Conservation (phyloP, 2,888 invertebrate genomes). For the Calliopum simillimum region DNA sequence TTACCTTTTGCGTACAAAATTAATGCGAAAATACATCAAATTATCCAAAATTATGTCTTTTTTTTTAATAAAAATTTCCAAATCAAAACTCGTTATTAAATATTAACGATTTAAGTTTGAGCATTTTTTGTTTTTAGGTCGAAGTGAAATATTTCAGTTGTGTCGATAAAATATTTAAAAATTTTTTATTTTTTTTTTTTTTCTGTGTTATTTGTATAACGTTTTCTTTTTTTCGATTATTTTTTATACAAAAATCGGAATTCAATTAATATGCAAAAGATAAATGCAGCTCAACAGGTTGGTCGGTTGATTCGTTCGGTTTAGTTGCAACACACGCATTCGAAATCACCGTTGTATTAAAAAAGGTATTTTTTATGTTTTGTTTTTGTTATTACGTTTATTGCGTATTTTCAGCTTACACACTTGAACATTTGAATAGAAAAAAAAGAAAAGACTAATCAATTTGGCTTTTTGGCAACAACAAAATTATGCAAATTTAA, state of each 20-base stretch:
- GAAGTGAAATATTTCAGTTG: background rate
- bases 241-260: background rate
- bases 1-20: too few species aligned
- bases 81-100: too few species aligned
- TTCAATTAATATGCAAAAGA: constrained; percentile 2
- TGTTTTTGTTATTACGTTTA: background rate
- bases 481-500: too few species aligned
- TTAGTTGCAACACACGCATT: background rate
- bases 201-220: background rate
- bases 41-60: too few species aligned
- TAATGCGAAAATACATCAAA: too few species aligned
- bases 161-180: constrained; percentile 1
- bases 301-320: too few species aligned
- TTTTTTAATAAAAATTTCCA: too few species aligned
- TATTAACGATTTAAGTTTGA: too few species aligned
- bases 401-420: background rate
- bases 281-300: background rate
- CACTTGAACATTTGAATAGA: background rate
- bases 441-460: too few species aligned
- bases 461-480: too few species aligned
- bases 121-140: too few species aligned
- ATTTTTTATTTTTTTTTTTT: background rate
- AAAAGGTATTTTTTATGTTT: background rate
- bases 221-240: background rate
- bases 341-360: background rate